These are phyloP conservation scores for Antechinus stuartii DNA, from an alignment of 2,113 vertebrate genomes.

Conservation along the genomic window DNA sequence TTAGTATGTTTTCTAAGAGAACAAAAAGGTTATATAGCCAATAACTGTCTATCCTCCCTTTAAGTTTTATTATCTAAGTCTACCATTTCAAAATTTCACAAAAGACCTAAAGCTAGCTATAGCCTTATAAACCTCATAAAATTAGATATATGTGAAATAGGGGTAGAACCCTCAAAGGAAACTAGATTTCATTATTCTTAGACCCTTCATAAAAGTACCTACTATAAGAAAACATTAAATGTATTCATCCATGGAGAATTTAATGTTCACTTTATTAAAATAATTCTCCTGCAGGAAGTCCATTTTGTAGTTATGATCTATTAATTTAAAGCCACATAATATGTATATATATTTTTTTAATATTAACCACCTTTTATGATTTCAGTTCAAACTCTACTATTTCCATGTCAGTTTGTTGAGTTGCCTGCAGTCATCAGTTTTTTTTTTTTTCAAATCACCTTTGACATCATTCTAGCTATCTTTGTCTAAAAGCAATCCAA, in stretches of 20 bases:
- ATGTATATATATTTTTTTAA: not conserved
- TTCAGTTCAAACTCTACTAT: constrained; percentile 6
- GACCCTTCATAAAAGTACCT: not conserved
- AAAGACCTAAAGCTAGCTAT: not conserved
- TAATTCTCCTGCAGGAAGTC: not conserved
- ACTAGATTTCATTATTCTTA: not conserved
- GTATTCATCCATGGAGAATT: not conserved
- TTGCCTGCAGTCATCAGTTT: not conserved
- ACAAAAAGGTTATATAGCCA: not conserved
- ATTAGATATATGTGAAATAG: not conserved
- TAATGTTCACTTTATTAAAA: not conserved
- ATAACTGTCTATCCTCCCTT: not conserved
- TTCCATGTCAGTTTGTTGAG: not conserved
- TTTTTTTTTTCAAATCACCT: not conserved
- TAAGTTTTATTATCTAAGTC: not conserved
- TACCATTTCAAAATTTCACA: not conserved
- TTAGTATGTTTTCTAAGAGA: not conserved
- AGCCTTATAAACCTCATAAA: not conserved
- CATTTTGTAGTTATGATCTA: not conserved
- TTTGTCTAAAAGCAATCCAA: not conserved
- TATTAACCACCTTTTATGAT: not conserved
- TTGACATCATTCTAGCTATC: not conserved
- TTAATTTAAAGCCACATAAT: not conserved
- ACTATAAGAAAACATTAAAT: constrained; percentile 1
- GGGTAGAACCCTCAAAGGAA: not conserved